phyloP scores from a whole-genome alignment of 2,888 invertebrate genomes.

The Coecobrya sp. region DNA sequence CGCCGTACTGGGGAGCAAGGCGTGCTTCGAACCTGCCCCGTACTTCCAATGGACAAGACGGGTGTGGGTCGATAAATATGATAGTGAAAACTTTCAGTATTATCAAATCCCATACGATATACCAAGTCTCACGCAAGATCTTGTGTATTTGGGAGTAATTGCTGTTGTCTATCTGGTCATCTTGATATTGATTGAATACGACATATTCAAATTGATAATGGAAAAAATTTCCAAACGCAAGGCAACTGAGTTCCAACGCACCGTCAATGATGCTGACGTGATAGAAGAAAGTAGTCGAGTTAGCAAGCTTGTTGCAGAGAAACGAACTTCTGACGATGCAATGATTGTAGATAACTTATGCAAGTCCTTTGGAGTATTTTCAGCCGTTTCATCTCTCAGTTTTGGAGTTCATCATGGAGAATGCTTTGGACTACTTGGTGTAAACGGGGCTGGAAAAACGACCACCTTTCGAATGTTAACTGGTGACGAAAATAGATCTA shows the following conservation, averaged over 20 bases:
- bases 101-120: not conserved
- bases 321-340: conserved; percentile 65
- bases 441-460: conserved; percentile 88
- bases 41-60: conserved; percentile 78
- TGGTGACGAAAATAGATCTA: conserved; percentile 88
- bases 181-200: conserved; percentile 63
- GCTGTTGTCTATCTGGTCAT: conserved; percentile 38
- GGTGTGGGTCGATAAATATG: not conserved
- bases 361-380: conserved; percentile 87
- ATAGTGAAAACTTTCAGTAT: not conserved
- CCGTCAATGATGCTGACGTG: conserved; percentile 64
- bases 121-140: conserved; percentile 56
- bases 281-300: not conserved
- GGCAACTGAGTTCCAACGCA: not conserved
- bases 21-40: conserved; percentile 81
- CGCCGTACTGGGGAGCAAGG: conserved; percentile 41
- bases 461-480: conserved; percentile 89
- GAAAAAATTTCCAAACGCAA: conserved; percentile 32
- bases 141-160: conserved; percentile 23
- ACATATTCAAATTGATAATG: conserved; percentile 35
- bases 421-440: conserved; percentile 87
- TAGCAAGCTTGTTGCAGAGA: not conserved
- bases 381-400: conserved; percentile 91
- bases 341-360: conserved; percentile 53
- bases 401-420: conserved; percentile 90